These are phyloP conservation scores for Carcina quercana DNA, from an alignment of 2,888 invertebrate genomes.

Conservation along the genomic window DNA sequence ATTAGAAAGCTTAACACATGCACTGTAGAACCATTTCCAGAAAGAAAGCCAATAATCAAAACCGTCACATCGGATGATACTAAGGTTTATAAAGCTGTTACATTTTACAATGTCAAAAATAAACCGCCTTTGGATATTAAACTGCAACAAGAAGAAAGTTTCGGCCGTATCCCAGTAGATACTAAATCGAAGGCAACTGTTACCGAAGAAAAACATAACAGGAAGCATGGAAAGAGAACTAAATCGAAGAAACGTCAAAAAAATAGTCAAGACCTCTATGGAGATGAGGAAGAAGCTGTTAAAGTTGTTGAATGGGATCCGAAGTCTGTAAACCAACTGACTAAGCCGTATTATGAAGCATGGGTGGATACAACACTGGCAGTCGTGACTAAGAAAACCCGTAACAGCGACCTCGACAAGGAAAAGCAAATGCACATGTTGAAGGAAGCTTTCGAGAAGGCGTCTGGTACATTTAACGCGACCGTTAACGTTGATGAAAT, in stretches of 20 bases:
- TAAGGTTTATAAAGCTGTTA: constrained; percentile 38
- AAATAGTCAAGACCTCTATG: background rate
- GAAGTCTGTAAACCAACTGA: constrained; percentile 29
- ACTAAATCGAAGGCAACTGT: too few relatives aligned
- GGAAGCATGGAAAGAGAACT: background rate
- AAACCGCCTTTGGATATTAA: too few relatives aligned
- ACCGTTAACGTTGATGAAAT: too few relatives aligned
- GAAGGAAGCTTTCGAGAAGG: background rate
- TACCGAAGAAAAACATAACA: background rate
- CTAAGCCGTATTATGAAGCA: constrained; percentile 54
- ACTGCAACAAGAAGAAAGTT: too few relatives aligned
- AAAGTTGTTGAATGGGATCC: constrained; percentile 54
- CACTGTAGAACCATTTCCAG: too few relatives aligned
- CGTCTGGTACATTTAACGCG: too few relatives aligned
- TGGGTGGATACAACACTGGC: constrained; percentile 51
- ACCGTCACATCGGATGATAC: constrained; percentile 25
- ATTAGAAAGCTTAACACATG: too few relatives aligned
- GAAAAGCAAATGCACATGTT: background rate
- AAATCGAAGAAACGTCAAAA: constrained; percentile 9
- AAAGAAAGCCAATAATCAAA: constrained; percentile 15
- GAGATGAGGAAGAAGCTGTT: constrained; percentile 24
- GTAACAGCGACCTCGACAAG: background rate
- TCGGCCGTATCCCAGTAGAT: too few relatives aligned
- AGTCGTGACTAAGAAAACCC: constrained; percentile 33
- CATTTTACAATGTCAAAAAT: constrained; percentile 33